Percentiles rank a stretch among this genome's conserved stretches.
phyloP scores from a whole-genome alignment of 2,797 vertebrate species.

The Phrynocephalus guinanensis region DNA sequence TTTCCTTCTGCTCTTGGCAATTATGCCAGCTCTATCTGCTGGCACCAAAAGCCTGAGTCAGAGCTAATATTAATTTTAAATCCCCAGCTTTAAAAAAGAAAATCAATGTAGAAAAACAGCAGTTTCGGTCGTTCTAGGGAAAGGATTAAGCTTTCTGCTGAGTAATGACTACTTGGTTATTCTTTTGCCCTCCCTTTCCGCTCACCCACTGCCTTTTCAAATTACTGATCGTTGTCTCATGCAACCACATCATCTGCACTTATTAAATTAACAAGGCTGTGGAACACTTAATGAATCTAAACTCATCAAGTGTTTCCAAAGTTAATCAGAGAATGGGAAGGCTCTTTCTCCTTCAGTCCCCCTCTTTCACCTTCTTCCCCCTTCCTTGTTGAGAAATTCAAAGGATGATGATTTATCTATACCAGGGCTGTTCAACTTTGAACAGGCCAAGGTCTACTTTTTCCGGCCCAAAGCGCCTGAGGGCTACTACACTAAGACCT shows the following conservation, averaged over 20 bases:
- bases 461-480: too few species aligned
- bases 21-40: slow-evolving; percentile 64
- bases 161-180: slow-evolving; percentile 76
- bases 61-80: slow-evolving; percentile 70
- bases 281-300: slow-evolving; percentile 78
- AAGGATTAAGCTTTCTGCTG: slow-evolving; percentile 74
- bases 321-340: slow-evolving; percentile 66
- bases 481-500: too few species aligned
- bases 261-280: slow-evolving; percentile 78
- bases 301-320: slow-evolving; percentile 76
- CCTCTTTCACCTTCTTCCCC: too few species aligned
- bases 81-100: slow-evolving; percentile 61
- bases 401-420: too few species aligned
- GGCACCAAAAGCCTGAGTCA: slow-evolving; percentile 59
- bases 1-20: slow-evolving; percentile 61
- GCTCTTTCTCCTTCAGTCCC: slow-evolving; percentile 2
- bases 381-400: slow-evolving; percentile 65
- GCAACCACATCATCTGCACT: slow-evolving; percentile 71
- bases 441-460: too few species aligned
- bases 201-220: slow-evolving; percentile 59
- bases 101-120: slow-evolving; percentile 58
- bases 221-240: slow-evolving; percentile 79
- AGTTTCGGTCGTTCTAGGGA: slow-evolving; percentile 67
- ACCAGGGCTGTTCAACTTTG: too few species aligned
- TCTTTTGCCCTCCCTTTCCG: background rate